Percentiles rank a stretch among this genome's conserved stretches.
phyloP scores from a whole-genome alignment of 2,888 invertebrate species.

The Noctuana brunneofusca region DNA sequence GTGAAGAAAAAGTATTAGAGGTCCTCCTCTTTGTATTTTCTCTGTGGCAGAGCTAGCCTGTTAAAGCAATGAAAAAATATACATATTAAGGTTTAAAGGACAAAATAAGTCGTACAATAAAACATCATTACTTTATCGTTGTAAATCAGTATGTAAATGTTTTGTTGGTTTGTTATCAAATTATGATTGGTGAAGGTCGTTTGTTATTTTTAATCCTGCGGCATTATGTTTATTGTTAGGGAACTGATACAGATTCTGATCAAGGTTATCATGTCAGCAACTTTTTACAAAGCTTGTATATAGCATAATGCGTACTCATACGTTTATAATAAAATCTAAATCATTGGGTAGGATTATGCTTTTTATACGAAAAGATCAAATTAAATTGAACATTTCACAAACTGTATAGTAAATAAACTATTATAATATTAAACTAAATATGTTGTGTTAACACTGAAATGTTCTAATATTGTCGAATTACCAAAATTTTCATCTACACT shows the following conservation, averaged over 20 bases:
- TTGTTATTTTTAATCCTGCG: slow-evolving; percentile 3
- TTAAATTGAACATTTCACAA: background rate
- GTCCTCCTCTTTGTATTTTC: too few species aligned
- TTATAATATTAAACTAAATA: slow-evolving; percentile 19
- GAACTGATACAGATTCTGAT: background rate
- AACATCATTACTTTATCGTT: slow-evolving; percentile 7
- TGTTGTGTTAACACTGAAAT: slow-evolving; percentile 31
- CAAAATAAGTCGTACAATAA: background rate
- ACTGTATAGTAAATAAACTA: background rate
- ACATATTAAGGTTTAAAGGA: background rate
- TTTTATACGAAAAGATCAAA: slow-evolving; percentile 8
- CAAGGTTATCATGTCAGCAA: slow-evolving; percentile 15
- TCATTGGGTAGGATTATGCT: slow-evolving; percentile 19
- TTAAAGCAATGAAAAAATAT: too few species aligned
- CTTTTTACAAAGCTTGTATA: slow-evolving; percentile 18
- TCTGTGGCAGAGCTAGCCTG: too few species aligned
- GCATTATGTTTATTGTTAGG: slow-evolving; percentile 10
- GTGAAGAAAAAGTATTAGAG: too few species aligned
- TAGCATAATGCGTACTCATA: slow-evolving; percentile 21
- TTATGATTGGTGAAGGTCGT: slow-evolving; percentile 1
- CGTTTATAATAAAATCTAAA: slow-evolving; percentile 25
- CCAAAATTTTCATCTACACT: slow-evolving; percentile 59
- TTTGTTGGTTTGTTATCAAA: slow-evolving; percentile 19
- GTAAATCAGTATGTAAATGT: slow-evolving; percentile 15
- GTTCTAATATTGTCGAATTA: slow-evolving; percentile 71